These are phyloP conservation scores for Hesperophylax magnus DNA, from an alignment of 1,140 invertebrate genomes.

Conservation along the genomic window DNA sequence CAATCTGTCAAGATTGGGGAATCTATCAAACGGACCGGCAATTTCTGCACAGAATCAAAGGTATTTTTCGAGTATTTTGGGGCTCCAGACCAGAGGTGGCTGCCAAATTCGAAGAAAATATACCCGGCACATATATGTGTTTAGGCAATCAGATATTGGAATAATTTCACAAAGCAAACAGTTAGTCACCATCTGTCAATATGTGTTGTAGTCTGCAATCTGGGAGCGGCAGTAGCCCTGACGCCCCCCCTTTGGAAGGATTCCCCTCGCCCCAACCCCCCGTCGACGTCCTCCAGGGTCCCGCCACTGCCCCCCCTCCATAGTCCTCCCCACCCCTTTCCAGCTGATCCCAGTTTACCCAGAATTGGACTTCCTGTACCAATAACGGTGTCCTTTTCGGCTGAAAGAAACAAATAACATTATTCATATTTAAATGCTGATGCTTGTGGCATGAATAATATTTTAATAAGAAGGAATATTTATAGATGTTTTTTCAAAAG, in stretches of 20 bases:
- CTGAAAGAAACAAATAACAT: conserved; percentile 32
- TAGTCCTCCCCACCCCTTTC: conserved; percentile 59
- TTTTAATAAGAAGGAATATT: no score
- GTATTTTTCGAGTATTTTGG: no score
- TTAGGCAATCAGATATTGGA: no score
- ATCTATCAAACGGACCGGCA: no score
- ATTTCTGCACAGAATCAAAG: no score
- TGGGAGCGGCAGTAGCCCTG: conserved; percentile 82
- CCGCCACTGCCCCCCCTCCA: conserved; percentile 65
- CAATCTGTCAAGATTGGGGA: no score
- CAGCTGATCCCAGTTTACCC: conserved; percentile 55
- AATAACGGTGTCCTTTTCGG: conserved; percentile 55
- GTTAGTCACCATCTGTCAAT: conserved; percentile 25
- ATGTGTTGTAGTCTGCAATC: conserved; percentile 67
- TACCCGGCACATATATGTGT: no score
- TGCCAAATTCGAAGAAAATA: no score
- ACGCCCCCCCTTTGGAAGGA: conserved; percentile 81
- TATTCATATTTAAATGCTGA: not conserved
- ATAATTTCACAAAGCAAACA: no score
- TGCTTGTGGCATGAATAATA: not conserved
- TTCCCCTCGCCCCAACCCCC: conserved; percentile 70
- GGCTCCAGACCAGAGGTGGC: no score
- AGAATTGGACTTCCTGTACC: conserved; percentile 52
- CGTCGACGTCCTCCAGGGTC: conserved; percentile 79
- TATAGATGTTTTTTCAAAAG: no score